These are phyloP conservation scores for Archaeoteleia sp. DNA, from an alignment of 2,888 invertebrate species.

Conservation along the genomic window DNA sequence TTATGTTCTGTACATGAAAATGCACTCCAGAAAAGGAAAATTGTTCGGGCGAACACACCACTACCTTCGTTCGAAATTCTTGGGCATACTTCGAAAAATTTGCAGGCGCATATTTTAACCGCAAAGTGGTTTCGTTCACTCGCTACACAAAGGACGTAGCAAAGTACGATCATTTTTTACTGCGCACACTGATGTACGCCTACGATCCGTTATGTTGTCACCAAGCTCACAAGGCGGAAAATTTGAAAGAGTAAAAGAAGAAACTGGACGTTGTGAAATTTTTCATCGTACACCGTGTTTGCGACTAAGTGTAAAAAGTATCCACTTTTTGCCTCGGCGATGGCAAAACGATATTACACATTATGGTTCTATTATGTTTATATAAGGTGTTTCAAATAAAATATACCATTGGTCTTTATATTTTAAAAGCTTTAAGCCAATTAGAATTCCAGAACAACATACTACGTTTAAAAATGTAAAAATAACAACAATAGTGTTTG, in stretches of 20 bases:
- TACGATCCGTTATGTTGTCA: constrained; percentile 49
- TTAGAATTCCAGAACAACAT: background rate
- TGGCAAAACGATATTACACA: no score
- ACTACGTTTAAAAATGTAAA: no score
- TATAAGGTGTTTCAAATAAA: no score
- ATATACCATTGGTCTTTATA: no score
- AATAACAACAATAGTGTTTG: no score
- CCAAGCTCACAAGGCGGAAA: constrained; percentile 47
- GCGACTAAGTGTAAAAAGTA: constrained; percentile 2
- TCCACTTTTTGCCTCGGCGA: no score
- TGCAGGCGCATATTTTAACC: constrained; percentile 56
- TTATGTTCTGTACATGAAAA: constrained; percentile 49
- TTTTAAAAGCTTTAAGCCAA: background rate
- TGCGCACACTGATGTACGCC: constrained; percentile 45
- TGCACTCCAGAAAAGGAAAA: constrained; percentile 49
- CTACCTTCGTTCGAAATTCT: constrained; percentile 47
- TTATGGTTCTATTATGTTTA: background rate
- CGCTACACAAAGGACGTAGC: constrained; percentile 42
- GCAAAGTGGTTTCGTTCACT: constrained; percentile 55
- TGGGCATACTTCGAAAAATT: constrained; percentile 52
- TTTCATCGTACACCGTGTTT: constrained; percentile 20
- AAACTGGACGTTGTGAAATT: constrained; percentile 43
- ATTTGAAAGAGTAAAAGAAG: constrained; percentile 49
- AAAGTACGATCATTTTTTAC: constrained; percentile 54
- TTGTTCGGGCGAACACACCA: constrained; percentile 33